Percentiles rank a stretch among this genome's conserved stretches.
phyloP scores from a whole-genome alignment of 2,113 vertebrate genomes.

The Platysternon megacephalum region DNA sequence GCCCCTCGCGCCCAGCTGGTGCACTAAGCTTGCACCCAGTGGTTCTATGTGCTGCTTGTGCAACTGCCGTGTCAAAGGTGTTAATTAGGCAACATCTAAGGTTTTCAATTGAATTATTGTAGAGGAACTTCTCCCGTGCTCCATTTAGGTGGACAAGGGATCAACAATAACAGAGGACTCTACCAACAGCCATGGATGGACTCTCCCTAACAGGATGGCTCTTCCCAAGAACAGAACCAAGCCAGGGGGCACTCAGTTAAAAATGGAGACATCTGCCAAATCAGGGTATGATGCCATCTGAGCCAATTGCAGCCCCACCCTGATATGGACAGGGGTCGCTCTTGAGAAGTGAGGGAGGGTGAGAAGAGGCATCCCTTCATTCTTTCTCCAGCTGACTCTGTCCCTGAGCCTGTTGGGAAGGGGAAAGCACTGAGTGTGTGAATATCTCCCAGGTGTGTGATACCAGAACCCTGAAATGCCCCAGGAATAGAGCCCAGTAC shows the following conservation, averaged over 20 bases:
- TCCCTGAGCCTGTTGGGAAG: constrained; percentile 9
- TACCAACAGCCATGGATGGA: neutral
- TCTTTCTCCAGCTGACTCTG: neutral
- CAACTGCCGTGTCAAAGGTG: rapidly evolving
- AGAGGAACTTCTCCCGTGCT: neutral
- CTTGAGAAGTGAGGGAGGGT: neutral
- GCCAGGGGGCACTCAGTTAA: neutral
- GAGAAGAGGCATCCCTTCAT: constrained; percentile 26
- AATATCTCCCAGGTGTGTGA: constrained; percentile 49
- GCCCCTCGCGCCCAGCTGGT: neutral
- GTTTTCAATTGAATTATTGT: neutral
- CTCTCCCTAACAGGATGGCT: neutral
- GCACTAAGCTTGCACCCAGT: neutral
- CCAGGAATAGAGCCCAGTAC: constrained; percentile 48
- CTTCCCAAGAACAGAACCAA: neutral
- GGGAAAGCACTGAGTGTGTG: constrained; percentile 41
- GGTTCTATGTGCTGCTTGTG: neutral
- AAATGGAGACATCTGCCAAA: neutral
- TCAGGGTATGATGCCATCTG: neutral
- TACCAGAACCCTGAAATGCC: constrained; percentile 55
- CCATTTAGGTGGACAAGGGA: neutral
- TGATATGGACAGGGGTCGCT: neutral
- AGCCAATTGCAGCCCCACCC: neutral
- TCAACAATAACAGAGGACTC: neutral
- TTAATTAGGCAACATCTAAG: neutral